phyloP scores from a whole-genome alignment of 2,797 vertebrate species.

The Melanotaenia boesemani region DNA sequence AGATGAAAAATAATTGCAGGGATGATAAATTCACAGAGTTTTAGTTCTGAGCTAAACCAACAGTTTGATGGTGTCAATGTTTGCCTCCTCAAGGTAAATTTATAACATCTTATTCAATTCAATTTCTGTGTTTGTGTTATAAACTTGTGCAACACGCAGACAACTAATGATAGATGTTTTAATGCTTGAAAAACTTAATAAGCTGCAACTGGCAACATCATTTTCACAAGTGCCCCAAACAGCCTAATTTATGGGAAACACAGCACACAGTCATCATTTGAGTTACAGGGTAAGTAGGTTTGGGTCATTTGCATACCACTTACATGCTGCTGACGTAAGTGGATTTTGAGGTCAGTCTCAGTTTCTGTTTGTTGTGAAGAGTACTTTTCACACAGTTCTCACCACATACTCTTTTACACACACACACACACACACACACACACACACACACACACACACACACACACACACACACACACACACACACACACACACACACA shows the following conservation, averaged over 20 bases:
- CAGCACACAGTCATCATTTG: not conserved
- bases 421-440: not conserved
- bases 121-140: not conserved
- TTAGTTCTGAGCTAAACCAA: not conserved
- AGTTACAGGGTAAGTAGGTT: slow-evolving; percentile 4
- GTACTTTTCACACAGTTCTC: slow-evolving; percentile 50
- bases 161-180: not conserved
- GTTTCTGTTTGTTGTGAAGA: slow-evolving; percentile 60
- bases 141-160: not conserved
- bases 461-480: not conserved
- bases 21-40: not conserved
- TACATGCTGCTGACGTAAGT: slow-evolving; percentile 30
- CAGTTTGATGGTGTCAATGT: not conserved
- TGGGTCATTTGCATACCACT: slow-evolving; percentile 19
- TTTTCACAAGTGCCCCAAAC: slow-evolving; percentile 1
- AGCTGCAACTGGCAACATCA: not conserved
- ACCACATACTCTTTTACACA: slow-evolving; percentile 20
- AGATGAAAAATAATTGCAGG: not conserved
- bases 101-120: not conserved
- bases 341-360: slow-evolving; percentile 48
- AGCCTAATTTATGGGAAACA: slow-evolving; percentile 1
- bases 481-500: no score
- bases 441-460: no score
- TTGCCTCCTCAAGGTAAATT: not conserved
- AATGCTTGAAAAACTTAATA: not conserved